These are phyloP conservation scores for Limnephilus rhombicus DNA, from an alignment of 2,888 invertebrate species.

Conservation along the genomic window DNA sequence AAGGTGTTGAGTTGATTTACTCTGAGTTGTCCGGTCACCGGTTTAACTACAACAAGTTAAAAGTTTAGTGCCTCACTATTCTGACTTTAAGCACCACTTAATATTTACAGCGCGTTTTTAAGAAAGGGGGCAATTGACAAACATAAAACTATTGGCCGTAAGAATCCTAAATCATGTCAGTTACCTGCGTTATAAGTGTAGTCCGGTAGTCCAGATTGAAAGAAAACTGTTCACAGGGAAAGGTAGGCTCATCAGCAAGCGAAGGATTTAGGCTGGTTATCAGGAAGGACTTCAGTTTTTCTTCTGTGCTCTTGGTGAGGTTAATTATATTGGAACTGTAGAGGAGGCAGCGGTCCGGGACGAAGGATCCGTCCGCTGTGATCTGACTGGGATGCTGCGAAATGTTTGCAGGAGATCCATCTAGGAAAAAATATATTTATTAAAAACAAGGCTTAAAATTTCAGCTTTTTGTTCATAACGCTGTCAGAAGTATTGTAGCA, in stretches of 20 bases:
- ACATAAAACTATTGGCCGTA: neutral
- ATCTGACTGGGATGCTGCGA: constrained; percentile 56
- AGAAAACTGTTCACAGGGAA: constrained; percentile 50
- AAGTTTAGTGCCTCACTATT: too few relatives aligned
- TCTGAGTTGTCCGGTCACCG: too few relatives aligned
- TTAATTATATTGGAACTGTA: constrained; percentile 17
- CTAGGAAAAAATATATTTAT: neutral
- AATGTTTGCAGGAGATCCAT: neutral
- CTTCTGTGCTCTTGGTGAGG: neutral
- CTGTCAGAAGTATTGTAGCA: too few relatives aligned
- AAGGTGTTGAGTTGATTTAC: too few relatives aligned
- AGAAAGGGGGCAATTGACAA: neutral
- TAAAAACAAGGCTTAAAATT: neutral
- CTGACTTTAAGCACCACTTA: too few relatives aligned
- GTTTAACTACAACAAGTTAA: too few relatives aligned
- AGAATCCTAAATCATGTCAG: neutral
- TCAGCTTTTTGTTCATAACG: too few relatives aligned
- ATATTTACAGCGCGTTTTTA: too few relatives aligned
- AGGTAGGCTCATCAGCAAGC: neutral
- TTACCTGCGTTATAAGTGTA: constrained; percentile 56
- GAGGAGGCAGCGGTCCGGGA: constrained; percentile 54
- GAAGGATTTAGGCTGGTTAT: neutral
- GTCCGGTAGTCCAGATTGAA: constrained; percentile 49
- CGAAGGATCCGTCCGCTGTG: constrained; percentile 50
- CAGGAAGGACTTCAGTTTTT: constrained; percentile 5